Evolutionary conservation across 1,140 invertebrate species (phyloP).

Genomic region (Drosophila albomicans): DNA sequence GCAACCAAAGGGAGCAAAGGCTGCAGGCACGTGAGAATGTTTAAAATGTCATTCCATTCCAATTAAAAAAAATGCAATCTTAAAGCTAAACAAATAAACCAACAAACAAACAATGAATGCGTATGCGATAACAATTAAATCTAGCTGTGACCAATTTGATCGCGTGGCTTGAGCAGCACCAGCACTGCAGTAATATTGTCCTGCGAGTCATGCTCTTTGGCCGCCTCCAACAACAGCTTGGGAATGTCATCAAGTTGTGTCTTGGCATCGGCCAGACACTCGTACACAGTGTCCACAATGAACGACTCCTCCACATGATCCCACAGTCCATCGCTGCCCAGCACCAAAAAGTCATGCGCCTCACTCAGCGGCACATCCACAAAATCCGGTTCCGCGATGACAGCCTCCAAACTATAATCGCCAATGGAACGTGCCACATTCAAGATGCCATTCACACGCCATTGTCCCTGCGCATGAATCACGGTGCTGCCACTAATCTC

Average conservation of each 20-base stretch:
- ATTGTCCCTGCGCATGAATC: conserved; percentile 75
- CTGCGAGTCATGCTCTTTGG: conserved; percentile 75
- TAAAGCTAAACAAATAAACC: conserved; percentile 38
- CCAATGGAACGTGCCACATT: conserved; percentile 83
- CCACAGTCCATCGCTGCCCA: conserved; percentile 97
- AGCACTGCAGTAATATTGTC: conserved; percentile 79
- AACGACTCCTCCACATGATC: conserved; percentile 90
- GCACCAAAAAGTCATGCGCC: conserved; percentile 95
- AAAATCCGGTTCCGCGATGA: conserved; percentile 94
- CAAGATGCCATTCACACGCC: conserved; percentile 81
- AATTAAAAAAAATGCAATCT: conserved; percentile 24
- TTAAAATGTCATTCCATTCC: conserved; percentile 1
- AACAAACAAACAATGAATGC: conserved; percentile 43
- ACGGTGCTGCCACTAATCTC: conserved; percentile 70
- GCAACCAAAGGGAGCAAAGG: conserved; percentile 50
- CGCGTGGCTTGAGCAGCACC: conserved; percentile 71
- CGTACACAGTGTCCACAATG: conserved; percentile 86
- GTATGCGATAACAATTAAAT: conserved; percentile 48
- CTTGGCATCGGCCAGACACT: conserved; percentile 49
- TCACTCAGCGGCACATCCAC: conserved; percentile 88
- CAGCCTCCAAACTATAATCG: conserved; percentile 86
- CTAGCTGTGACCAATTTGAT: conserved; percentile 50
- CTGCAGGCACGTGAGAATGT: conserved; percentile 43
- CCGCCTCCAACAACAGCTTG: conserved; percentile 73
- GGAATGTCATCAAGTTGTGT: conserved; percentile 78